phyloP scores from a whole-genome alignment of 53 echinoderm and acorn worm genomes.

The Holothuria scabra region DNA sequence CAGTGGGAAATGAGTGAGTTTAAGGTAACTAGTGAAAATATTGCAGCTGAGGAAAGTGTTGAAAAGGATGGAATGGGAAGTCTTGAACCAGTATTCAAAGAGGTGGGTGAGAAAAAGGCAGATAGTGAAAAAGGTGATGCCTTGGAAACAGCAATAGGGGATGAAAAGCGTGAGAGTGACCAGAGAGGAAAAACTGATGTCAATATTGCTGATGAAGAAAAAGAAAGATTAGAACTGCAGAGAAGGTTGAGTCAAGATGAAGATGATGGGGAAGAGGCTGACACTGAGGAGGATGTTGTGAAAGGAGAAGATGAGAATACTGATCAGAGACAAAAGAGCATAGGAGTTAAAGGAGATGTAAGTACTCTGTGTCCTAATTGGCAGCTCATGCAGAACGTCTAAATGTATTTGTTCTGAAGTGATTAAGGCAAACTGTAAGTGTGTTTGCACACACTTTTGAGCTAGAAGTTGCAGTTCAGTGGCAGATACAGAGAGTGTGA shows the following conservation, averaged over 20 bases:
- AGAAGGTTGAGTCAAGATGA: neutral
- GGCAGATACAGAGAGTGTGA: no score
- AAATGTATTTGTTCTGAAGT: no score
- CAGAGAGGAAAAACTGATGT: neutral
- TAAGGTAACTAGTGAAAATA: neutral
- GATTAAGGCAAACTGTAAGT: no score
- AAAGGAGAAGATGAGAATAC: neutral
- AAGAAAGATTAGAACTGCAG: no score
- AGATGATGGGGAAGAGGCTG: constrained; percentile 36
- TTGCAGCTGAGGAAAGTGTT: neutral
- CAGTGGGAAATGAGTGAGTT: neutral
- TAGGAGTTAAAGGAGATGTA: neutral
- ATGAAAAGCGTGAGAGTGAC: neutral
- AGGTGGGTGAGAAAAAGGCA: neutral
- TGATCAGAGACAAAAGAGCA: neutral
- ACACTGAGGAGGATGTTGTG: constrained; percentile 17
- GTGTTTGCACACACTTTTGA: no score
- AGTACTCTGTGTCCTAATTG: no score
- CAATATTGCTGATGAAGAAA: neutral
- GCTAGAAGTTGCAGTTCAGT: no score
- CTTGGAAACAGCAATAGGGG: neutral
- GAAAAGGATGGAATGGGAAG: neutral
- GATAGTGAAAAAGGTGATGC: neutral
- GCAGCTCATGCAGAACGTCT: no score
- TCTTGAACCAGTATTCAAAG: neutral